Base-by-base conservation (phyloP, 1,140 invertebrate species). In the Scaptomyza pallida region DNA sequence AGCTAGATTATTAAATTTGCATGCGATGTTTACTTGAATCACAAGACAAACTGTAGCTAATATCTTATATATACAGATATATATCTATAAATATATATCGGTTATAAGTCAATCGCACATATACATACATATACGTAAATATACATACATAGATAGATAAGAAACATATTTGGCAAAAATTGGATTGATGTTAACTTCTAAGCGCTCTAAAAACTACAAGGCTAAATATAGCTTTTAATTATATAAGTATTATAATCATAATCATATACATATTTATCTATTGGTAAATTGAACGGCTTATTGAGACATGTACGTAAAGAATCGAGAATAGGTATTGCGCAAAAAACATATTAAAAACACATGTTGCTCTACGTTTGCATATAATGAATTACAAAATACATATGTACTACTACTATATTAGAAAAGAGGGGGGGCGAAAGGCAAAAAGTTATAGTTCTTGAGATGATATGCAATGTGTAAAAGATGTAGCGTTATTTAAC, bases 151-250 rank as follows among this genome's bases (percentile, higher is more conserved):
- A 65, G 48, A 73, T 63, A 69, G 71, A 75, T 51, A 77, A 57
- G 50, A 86, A 86, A 85, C 81, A 85, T 85, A 86, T 85, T 85
- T 85, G 81, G 81, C 81, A 85, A 85, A 85, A 82, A 71, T 85
- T 86, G 81, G 81, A 85, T 80, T 77, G 72, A 35, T 79, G 48
- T 59, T 80, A 74, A 37, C 3, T 44, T 60, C 81, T 86, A 82
- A 61, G 65, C 65, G 47, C 30, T 23, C 65, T 72, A 68, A 56
- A 2, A 68, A 72, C 51, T 72, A 61, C 51, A 43, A 21, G 37
- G 45, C 26, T 61, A 44, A 26, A 55, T 70, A 55, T 19, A 63
- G 23, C 51, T 65, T 65, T 13, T 16, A 10, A 41, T 41, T 51
- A 33, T 26, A 63, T 63, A 63, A 47, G 50, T 35, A 37, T 37